A percentile compares a stretch with the other conserved stretches of the same genome.
Evolutionary conservation across 1,140 invertebrate genomes (phyloP).

Genomic region (Psilanteris sp.): DNA sequence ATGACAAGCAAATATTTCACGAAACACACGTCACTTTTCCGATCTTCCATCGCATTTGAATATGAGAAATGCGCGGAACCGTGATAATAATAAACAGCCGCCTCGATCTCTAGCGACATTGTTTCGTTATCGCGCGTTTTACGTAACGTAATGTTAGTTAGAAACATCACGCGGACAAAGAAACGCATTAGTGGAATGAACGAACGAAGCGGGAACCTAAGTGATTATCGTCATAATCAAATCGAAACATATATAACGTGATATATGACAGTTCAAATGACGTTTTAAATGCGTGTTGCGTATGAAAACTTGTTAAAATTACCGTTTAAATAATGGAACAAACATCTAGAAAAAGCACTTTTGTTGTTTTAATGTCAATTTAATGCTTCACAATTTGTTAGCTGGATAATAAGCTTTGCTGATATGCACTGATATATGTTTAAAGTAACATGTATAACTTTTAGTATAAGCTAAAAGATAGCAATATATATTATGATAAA

Average conservation of each 20-base stretch:
- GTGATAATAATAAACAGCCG: slow-evolving; percentile 15
- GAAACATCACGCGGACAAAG: slow-evolving; percentile 7
- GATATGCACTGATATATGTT: too few species aligned
- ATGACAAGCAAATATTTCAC: slow-evolving; percentile 1
- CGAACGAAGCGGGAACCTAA: slow-evolving; percentile 2
- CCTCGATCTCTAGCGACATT: slow-evolving; percentile 9
- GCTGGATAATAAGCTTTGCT: too few species aligned
- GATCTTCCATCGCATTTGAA: slow-evolving; percentile 4
- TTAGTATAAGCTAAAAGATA: too few species aligned
- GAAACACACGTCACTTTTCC: neutral
- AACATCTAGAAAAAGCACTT: too few species aligned
- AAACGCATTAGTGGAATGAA: slow-evolving; percentile 27
- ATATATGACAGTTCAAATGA: slow-evolving; percentile 1
- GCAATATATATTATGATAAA: too few species aligned
- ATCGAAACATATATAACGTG: slow-evolving; percentile 19
- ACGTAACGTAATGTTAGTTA: slow-evolving; percentile 2
- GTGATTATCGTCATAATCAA: slow-evolving; percentile 28
- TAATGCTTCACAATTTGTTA: too few species aligned
- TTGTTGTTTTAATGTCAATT: too few species aligned
- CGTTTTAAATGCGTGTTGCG: slow-evolving; percentile 9
- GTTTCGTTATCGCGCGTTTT: neutral
- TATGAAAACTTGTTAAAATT: neutral
- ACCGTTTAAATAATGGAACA: neutral
- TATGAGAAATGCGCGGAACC: slow-evolving; percentile 10
- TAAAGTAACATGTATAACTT: too few species aligned